Evolutionary conservation across 1,140 invertebrate genomes (phyloP).

Genomic region (Arion vulgaris): DNA sequence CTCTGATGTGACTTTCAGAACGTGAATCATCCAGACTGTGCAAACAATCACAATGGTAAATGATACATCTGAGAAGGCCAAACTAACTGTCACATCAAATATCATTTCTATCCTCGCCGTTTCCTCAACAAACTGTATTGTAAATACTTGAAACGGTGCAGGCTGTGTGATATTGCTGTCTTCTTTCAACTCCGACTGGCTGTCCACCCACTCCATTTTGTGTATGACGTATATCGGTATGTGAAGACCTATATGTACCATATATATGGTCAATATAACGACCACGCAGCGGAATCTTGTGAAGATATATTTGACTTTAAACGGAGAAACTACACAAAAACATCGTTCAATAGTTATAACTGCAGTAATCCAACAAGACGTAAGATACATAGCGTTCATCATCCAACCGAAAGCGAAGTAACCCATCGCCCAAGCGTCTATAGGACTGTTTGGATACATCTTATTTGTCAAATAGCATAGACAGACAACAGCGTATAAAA

Average conservation of each 20-base stretch:
- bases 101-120: background rate
- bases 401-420: constrained; percentile 6
- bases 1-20: background rate
- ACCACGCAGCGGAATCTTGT: background rate
- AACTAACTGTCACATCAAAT: background rate
- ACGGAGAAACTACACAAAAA: constrained; percentile 15
- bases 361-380: constrained; percentile 16
- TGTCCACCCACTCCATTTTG: background rate
- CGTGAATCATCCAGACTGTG: background rate
- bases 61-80: background rate
- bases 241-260: background rate
- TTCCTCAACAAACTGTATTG: background rate
- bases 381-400: background rate
- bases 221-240: background rate
- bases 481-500: background rate
- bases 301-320: background rate
- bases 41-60: background rate
- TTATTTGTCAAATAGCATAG: background rate
- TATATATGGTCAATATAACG: background rate
- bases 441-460: background rate
- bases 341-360: constrained; percentile 9
- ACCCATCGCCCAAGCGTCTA: constrained; percentile 2
- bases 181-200: background rate
- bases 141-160: background rate
- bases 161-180: background rate